These are phyloP conservation scores for Chaetophractus vellerosus DNA, from an alignment of 2,797 vertebrate species.

Conservation along the genomic window DNA sequence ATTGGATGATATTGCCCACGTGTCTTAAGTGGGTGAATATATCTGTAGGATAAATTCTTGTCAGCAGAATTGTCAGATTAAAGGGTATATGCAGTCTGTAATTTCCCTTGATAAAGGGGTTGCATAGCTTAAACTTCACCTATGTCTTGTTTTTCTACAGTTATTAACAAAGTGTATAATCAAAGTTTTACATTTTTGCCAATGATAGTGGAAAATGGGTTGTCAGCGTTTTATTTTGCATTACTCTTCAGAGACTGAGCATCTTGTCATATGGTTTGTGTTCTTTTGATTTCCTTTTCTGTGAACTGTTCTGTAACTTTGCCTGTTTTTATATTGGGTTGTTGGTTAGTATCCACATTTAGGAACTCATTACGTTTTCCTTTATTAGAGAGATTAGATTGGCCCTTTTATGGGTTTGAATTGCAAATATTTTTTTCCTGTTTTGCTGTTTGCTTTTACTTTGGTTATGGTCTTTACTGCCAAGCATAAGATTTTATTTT, in stretches of 20 bases:
- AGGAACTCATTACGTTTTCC: background rate
- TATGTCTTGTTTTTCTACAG: background rate
- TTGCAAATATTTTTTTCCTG: background rate
- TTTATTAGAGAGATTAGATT: constrained; percentile 2
- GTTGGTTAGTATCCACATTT: background rate
- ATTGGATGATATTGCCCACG: background rate
- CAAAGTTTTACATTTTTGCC: constrained; percentile 21
- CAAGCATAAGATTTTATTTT: background rate
- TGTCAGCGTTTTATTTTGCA: background rate
- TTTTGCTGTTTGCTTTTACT: background rate
- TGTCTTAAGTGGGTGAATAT: background rate
- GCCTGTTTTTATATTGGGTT: background rate
- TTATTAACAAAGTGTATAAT: background rate
- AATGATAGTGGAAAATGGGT: background rate
- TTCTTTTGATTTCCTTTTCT: background rate
- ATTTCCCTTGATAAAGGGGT: background rate
- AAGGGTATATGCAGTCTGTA: background rate
- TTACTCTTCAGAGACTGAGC: background rate
- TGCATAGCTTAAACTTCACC: background rate
- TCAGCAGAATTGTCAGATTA: background rate
- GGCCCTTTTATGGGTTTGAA: background rate
- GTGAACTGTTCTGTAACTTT: background rate
- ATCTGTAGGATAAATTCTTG: background rate
- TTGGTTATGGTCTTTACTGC: background rate
- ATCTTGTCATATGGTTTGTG: background rate